Base-by-base conservation (phyloP, 2,888 invertebrate genomes). In the Amaurobius ferox region DNA sequence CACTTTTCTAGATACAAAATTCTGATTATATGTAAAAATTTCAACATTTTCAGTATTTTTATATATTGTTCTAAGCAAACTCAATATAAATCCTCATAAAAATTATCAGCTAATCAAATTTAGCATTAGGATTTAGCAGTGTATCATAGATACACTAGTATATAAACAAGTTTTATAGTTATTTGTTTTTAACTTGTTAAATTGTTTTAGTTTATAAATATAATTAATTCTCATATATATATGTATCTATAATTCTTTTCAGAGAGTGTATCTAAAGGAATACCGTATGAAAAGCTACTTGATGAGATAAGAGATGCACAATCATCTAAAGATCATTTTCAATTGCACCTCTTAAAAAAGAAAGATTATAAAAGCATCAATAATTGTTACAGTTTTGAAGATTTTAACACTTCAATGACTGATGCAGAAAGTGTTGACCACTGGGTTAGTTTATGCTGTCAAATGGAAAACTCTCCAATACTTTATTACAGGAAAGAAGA, bases 211-310 rank as follows among this genome's bases (percentile, higher is more conserved):
- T n/a, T n/a, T n/a, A n/a, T n/a, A n/a, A n/a, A n/a, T n/a, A n/a
- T n/a, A n/a, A n/a, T n/a, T n/a, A n/a, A n/a, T n/a, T n/a, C n/a
- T n/a, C n/a, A n/a, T n/a, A n/a, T n/a, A n/a, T n/a, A n/a, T n/a
- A n/a, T n/a, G n/a, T n/a, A n/a, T 7, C 9, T 35, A 7, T 35
- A 39, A 29, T 39, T 40, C 0, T 44, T 48, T 81, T 6, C 26
- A 81, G 81, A 81, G 32, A 81, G 74, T 70, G 68, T 76, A 61
- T 70, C 74, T 11, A 81, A 81, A 28, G 81, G 76, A 30, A 55
- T 81, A 35, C 68, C 81, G 1, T 76, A 68, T 48, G 76, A 76
- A 44, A 76, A 40, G 0, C 28, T 81, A 11, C 48, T 81, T 16
- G 68, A 64, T 48, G 81, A 76, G 16, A 81, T 81, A 19, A 64